Base-by-base conservation (phyloP, 2,797 vertebrate species). In the Ispidina picta region DNA sequence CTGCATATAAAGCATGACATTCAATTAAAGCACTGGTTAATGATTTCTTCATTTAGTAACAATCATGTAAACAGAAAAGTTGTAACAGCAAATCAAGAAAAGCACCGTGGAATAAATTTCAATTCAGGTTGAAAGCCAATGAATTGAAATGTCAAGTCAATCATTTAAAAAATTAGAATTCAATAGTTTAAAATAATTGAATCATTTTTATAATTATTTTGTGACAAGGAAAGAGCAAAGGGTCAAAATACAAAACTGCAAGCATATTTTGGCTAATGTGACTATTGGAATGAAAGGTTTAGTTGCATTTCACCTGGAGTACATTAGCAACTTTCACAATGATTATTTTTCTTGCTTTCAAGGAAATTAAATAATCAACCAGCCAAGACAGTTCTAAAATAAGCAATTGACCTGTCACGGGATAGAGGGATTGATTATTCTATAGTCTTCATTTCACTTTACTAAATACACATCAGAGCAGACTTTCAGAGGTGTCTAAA, bases 341-440 rank as follows among this genome's bases (percentile, higher is more conserved):
- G 91, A 96, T 92, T 95, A 91, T 95, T 97, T 96, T 94, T 94
- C 91, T 89, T 88, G 89, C 88, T 96, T 95, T 96, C 92, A 94
- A 95, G 89, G 86, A 96, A 96, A 96, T 96, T 93, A 89, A 96
- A 96, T 92, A 91, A 90, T 91, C 88, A 92, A 60, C 69, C 63
- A 89, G 77, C 90, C 90, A 94, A 91, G 85, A 94, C 85, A 80
- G 60, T 79, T 92, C 80, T 90, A 92, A 96, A 95, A 94, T 75
- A 95, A 92, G 90, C 90, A 89, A 76, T 84, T 88, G 90, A 76
- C 72, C 79, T 22, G 16, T 86, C 88, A 91, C 7, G 48, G 83
- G 17, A 43, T 39, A 86, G 72, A 83, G 35, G 84, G 73, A 90
- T 86, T 95, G 90, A 93, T 95, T 83, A 75, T 83, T 87, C 56